These are phyloP conservation scores for Drosophila hamatofila DNA, from an alignment of 2,888 invertebrate genomes.

Conservation along the genomic window DNA sequence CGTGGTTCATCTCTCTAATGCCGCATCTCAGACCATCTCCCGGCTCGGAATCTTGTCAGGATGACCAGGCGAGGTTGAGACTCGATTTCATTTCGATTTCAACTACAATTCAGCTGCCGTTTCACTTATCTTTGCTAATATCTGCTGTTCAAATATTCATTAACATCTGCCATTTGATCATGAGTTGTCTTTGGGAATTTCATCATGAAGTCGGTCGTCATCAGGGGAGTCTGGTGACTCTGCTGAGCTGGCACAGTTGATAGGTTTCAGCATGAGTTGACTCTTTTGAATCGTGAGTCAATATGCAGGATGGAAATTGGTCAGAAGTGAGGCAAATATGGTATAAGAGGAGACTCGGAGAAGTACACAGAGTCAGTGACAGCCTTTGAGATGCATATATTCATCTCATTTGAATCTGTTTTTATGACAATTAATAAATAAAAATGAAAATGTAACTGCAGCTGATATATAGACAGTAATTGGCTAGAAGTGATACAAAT, in stretches of 20 bases:
- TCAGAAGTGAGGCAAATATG: neutral
- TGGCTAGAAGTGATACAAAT: too few species aligned
- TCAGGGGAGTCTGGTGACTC: neutral
- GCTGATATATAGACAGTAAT: too few species aligned
- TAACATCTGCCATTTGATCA: neutral
- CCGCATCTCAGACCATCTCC: neutral
- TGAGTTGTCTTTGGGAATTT: neutral
- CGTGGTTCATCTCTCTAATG: conserved; percentile 26
- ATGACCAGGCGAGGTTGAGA: neutral
- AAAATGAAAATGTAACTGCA: too few species aligned
- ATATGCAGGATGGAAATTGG: neutral
- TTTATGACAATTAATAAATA: too few species aligned
- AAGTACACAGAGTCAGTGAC: too few species aligned
- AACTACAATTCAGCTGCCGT: neutral
- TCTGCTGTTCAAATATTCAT: neutral
- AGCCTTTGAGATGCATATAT: too few species aligned
- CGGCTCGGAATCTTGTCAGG: neutral
- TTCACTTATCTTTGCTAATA: neutral
- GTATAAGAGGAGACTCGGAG: too few species aligned
- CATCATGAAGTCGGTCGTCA: neutral
- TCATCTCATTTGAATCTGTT: too few species aligned
- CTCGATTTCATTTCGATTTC: neutral
- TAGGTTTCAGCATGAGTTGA: neutral
- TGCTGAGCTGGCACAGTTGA: neutral
- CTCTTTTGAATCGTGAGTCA: neutral